phyloP scores from a whole-genome alignment of 2,113 vertebrate species.

The Tinamus guttatus region DNA sequence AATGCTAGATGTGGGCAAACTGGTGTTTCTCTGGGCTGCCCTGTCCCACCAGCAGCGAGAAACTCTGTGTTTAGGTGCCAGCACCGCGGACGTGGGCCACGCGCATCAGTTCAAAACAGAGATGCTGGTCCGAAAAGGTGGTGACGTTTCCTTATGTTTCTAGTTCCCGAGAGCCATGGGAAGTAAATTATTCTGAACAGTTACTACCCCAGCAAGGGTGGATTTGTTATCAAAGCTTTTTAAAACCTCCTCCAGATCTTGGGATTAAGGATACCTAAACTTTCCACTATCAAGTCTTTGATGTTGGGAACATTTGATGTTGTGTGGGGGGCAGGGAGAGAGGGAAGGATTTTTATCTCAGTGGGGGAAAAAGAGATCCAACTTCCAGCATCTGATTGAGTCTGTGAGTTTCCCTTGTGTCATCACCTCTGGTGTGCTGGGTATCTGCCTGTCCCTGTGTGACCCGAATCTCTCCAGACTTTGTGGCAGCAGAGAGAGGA shows the following conservation, averaged over 20 bases:
- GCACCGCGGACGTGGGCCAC: fast-evolving
- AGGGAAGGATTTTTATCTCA: neutral
- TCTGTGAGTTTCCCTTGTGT: conserved; percentile 47
- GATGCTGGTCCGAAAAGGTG: neutral
- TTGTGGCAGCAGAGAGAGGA: conserved; percentile 28
- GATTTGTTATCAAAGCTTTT: neutral
- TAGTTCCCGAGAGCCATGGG: neutral
- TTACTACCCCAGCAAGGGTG: neutral
- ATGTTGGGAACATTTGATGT: neutral
- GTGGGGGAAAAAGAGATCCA: neutral
- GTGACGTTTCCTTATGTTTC: neutral
- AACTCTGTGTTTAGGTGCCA: neutral
- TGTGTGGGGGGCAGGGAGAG: neutral
- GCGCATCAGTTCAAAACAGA: neutral
- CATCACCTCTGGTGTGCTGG: neutral
- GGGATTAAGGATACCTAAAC: neutral
- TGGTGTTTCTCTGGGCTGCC: neutral
- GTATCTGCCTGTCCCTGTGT: neutral
- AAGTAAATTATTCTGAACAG: neutral
- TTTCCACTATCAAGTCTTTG: neutral
- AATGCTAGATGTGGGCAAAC: neutral
- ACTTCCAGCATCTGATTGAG: neutral
- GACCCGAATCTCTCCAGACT: conserved; percentile 63
- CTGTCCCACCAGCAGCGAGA: neutral
- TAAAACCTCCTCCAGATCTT: neutral